A percentile compares a stretch with the other conserved stretches of the same genome.
Conservation (phyloP, 2,888 invertebrate species). For the Branchipolynoe longqiensis region DNA sequence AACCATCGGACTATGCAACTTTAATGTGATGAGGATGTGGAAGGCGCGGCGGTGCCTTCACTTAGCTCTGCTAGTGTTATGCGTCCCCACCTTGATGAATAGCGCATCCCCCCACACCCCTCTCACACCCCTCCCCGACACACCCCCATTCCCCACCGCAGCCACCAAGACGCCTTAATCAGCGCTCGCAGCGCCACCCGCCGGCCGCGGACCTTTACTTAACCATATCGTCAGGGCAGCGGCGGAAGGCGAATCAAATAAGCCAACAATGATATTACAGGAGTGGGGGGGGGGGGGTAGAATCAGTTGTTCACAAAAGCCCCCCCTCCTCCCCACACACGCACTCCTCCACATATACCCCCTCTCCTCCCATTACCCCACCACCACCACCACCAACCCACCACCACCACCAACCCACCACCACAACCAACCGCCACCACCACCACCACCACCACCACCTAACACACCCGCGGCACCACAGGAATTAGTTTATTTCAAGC, state of each 20-base stretch:
- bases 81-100: background rate
- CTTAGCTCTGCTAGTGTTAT: background rate
- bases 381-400: too few relatives aligned
- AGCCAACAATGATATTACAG: slow-evolving; percentile 53
- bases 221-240: slow-evolving; percentile 46
- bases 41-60: background rate
- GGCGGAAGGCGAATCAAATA: slow-evolving; percentile 49
- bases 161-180: slow-evolving; percentile 51
- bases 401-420: too few relatives aligned
- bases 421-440: too few relatives aligned
- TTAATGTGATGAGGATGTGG: background rate
- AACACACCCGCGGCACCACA: slow-evolving; percentile 35
- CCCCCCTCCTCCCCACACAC: too few relatives aligned
- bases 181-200: slow-evolving; percentile 18
- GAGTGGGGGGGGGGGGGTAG: background rate
- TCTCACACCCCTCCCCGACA: too few relatives aligned
- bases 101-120: background rate
- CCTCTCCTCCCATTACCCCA: too few relatives aligned
- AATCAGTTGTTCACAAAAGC: slow-evolving; percentile 52
- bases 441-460: too few relatives aligned
- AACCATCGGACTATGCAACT: too few relatives aligned
- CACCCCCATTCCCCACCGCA: too few relatives aligned
- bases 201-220: slow-evolving; percentile 50
- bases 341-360: too few relatives aligned
- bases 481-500: slow-evolving; percentile 61